Evolutionary conservation across 2,797 vertebrate genomes (phyloP).

Genomic region (Tympanoctomys barrerae): DNA sequence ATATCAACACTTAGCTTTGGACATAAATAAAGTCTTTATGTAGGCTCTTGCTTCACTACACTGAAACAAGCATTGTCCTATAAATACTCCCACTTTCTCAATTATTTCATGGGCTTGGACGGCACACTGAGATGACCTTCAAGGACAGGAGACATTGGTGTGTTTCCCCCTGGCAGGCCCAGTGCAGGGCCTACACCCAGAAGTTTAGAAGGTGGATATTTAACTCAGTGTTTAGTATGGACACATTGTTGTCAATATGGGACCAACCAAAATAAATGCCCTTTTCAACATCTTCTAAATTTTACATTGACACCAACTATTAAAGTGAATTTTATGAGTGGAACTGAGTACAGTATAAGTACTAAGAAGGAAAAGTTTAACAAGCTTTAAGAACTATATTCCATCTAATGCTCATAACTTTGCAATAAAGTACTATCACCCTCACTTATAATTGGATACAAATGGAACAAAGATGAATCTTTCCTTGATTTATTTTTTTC

Average conservation of each 20-base stretch:
- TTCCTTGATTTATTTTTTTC: too few species aligned
- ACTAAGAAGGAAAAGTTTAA: neutral
- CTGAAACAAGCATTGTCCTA: neutral
- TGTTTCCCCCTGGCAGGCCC: neutral
- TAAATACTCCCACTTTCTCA: neutral
- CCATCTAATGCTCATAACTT: neutral
- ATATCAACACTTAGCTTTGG: neutral
- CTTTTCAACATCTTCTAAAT: neutral
- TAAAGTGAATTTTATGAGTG: neutral
- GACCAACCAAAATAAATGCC: neutral
- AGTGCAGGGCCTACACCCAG: neutral
- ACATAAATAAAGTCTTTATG: neutral
- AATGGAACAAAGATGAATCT: neutral
- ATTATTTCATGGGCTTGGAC: neutral
- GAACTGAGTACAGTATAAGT: neutral
- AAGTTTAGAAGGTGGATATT: neutral
- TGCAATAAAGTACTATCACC: neutral
- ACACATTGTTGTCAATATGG: neutral
- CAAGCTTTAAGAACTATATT: neutral
- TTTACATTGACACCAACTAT: constrained; percentile 2
- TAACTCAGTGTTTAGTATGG: neutral
- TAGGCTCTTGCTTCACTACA: neutral
- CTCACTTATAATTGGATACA: neutral
- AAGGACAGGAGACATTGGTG: neutral
- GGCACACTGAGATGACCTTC: neutral